Percentiles rank a stretch among this genome's conserved stretches.
Conservation (phyloP, 1,140 invertebrate species). For the Atta texana region DNA sequence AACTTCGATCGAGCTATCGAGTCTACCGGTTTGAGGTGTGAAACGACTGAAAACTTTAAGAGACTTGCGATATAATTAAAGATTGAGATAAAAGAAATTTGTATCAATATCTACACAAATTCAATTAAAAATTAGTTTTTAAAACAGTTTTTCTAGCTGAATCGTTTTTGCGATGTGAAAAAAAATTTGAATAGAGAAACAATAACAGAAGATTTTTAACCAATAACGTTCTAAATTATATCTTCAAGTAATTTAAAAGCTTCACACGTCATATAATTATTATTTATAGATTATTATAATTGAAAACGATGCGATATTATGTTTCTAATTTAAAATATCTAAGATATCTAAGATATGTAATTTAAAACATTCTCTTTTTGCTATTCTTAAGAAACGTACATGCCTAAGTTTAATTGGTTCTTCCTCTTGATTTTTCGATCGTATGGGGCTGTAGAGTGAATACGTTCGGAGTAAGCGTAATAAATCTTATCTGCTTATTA, state of each 20-base stretch:
- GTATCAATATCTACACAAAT: conserved; percentile 3
- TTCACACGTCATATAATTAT: background rate
- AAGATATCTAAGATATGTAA: conserved; percentile 10
- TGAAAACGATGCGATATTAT: background rate
- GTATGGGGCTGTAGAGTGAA: background rate
- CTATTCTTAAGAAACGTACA: background rate
- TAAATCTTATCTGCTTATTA: conserved; percentile 27
- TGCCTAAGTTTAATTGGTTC: background rate
- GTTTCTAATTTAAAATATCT: conserved; percentile 35
- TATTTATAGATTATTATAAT: background rate
- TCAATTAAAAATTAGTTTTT: background rate
- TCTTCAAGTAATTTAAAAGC: background rate
- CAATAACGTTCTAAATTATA: background rate
- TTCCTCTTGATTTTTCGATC: conserved; percentile 23
- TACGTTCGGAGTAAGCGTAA: background rate
- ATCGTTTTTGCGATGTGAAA: background rate
- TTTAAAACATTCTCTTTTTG: background rate
- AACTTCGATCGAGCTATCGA: background rate
- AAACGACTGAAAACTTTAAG: background rate
- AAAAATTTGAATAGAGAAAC: background rate
- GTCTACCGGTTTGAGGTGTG: background rate
- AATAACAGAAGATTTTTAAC: background rate
- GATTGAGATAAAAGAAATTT: background rate
- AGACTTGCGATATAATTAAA: background rate
- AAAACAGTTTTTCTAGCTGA: background rate